Percentiles rank a stretch among this genome's conserved stretches.
Conservation (phyloP, 1,140 invertebrate species). For the Zaprionus taronus region DNA sequence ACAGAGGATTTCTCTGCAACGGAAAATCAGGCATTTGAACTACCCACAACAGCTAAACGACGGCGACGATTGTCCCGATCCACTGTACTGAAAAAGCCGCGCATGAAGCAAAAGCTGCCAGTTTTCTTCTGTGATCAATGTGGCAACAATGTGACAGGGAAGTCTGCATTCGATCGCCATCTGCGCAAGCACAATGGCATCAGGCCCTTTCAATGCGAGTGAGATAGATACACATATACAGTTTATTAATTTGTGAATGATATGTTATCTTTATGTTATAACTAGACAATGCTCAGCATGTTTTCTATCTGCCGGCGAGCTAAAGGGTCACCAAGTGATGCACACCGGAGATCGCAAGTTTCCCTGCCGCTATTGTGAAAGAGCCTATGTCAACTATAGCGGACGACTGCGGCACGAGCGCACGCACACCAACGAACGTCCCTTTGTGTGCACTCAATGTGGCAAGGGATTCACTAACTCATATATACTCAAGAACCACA, state of each 20-base stretch:
- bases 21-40: slow-evolving; percentile 6
- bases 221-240: slow-evolving; percentile 3
- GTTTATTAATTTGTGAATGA: neutral
- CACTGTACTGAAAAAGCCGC: slow-evolving; percentile 22
- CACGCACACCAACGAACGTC: slow-evolving; percentile 86
- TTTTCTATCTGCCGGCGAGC: slow-evolving; percentile 70
- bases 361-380: slow-evolving; percentile 66
- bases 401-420: slow-evolving; percentile 74
- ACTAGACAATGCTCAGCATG: slow-evolving; percentile 63
- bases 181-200: slow-evolving; percentile 69
- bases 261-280: neutral
- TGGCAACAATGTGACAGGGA: slow-evolving; percentile 61
- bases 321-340: slow-evolving; percentile 74
- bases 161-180: slow-evolving; percentile 68
- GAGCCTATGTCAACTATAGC: slow-evolving; percentile 69
- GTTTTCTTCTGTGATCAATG: slow-evolving; percentile 73
- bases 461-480: slow-evolving; percentile 87
- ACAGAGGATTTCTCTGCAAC: neutral
- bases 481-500: slow-evolving; percentile 73
- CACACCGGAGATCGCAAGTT: slow-evolving; percentile 70
- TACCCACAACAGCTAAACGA: slow-evolving; percentile 23
- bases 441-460: slow-evolving; percentile 86
- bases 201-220: slow-evolving; percentile 72
- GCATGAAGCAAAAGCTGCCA: slow-evolving; percentile 45
- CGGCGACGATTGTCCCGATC: slow-evolving; percentile 15